Base-by-base conservation (phyloP, 1,140 invertebrate genomes). In the Drosophila azteca region DNA sequence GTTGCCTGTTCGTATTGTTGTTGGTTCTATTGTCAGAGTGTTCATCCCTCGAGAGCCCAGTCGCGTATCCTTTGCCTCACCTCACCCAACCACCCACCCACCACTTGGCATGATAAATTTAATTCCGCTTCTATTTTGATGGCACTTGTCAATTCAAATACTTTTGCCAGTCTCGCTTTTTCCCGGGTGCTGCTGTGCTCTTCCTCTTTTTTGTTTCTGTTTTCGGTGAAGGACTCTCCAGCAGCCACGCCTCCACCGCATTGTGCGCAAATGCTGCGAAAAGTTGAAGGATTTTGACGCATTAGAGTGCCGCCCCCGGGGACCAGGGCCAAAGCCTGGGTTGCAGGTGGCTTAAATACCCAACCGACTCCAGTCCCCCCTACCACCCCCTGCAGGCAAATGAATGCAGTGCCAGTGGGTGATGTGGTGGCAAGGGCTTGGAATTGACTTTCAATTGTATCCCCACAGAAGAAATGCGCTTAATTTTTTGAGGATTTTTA, bases 91-190 rank as follows among this genome's bases (percentile, higher is more conserved):
- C 46, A 45, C 67, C 0, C 31, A 39, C 55, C 68, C 72, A 60
- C 71, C 63, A 89, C 83, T 87, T 88, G 60, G 79, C 83, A 83
- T 87, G 79, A 87, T 87, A 87, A 87, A 87, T 87, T 87, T 87
- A 87, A 87, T 87, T 87, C 84, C 83, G 83, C 79, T 87, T 87
- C 79, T 87, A 87, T 87, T 87, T 87, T 87, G 83, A 87, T 88
- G 83, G 83, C 79, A 87, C 83, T 87, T 87, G 83, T 87, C 83
- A 87, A 87, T 87, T 87, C 83, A 87, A 87, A 87, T 87, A 83
- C 83, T 87, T 87, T 88, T 77, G 83, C 69, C 76, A 83, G 77
- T 83, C 68, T 61, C 55, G 74, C 54, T 54, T 65, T 83, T 54
- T 62, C 55, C 39, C 70, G 44, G 46, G 17, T 46, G 53, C 49